phyloP scores from a whole-genome alignment of 2,888 invertebrate genomes.

The Eurytoma adleriae region DNA sequence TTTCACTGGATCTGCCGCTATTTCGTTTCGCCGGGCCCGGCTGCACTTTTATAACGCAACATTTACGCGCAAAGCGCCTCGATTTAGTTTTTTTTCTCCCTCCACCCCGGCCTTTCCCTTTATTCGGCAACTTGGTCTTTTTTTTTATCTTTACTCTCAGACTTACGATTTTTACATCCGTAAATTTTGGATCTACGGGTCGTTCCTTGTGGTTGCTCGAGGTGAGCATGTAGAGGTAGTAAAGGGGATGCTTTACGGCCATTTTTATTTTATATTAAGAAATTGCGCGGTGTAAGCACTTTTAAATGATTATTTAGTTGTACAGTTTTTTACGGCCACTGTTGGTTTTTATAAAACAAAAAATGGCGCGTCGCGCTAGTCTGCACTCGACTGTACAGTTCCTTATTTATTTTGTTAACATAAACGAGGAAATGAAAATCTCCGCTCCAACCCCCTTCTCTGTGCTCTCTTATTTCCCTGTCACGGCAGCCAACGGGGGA shows the following conservation, averaged over 20 bases:
- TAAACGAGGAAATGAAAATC: conserved; percentile 5
- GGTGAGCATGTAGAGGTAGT: neutral
- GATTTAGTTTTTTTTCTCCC: conserved; percentile 44
- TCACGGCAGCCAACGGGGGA: neutral
- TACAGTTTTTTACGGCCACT: no score
- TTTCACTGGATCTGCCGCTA: conserved; percentile 47
- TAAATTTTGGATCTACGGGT: neutral
- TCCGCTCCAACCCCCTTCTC: neutral
- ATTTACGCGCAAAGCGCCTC: conserved; percentile 49
- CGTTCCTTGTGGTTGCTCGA: neutral
- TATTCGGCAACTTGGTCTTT: conserved; percentile 1
- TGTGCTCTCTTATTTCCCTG: conserved; percentile 4
- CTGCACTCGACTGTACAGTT: no score
- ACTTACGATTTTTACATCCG: neutral
- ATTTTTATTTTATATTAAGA: no score
- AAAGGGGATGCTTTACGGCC: no score
- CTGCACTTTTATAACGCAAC: conserved; percentile 55
- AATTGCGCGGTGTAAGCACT: no score
- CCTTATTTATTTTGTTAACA: neutral
- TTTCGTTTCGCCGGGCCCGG: conserved; percentile 22
- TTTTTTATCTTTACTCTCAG: conserved; percentile 2
- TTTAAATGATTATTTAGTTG: no score
- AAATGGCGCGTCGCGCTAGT: no score
- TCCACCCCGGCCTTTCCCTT: neutral
- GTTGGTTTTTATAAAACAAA: no score